phyloP scores from a whole-genome alignment of 2,888 invertebrate genomes.

The Noctuana brunneofusca region DNA sequence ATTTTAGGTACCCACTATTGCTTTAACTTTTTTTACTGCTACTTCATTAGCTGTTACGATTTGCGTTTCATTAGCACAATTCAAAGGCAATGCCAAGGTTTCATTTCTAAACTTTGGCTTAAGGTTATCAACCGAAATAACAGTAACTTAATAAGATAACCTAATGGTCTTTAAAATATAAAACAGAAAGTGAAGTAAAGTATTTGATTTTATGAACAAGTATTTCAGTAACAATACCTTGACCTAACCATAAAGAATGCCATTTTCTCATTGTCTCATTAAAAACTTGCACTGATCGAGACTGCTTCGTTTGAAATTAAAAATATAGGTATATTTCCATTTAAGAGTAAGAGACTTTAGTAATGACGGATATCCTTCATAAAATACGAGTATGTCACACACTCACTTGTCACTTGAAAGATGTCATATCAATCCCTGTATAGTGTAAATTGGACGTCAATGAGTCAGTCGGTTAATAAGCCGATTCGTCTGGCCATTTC shows the following conservation, averaged over 20 bases:
- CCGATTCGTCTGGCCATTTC: constrained; percentile 17
- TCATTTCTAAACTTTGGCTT: not conserved
- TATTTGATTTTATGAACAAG: too few species aligned
- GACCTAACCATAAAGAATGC: not conserved
- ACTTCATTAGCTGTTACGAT: not conserved
- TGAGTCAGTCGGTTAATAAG: constrained; percentile 24
- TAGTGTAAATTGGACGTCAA: constrained; percentile 25
- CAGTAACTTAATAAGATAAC: not conserved
- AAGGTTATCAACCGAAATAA: not conserved
- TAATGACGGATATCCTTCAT: constrained; percentile 11
- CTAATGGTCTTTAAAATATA: not conserved
- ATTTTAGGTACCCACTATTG: not conserved
- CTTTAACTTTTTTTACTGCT: not conserved
- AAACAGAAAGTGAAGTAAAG: not conserved
- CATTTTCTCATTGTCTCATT: too few species aligned
- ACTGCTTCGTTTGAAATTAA: not conserved
- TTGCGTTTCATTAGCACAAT: constrained; percentile 7
- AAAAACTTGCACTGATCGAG: too few species aligned
- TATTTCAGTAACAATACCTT: not conserved
- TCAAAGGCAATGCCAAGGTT: constrained; percentile 15
- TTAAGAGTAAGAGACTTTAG: not conserved
- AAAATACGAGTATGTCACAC: constrained; percentile 13
- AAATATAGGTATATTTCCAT: not conserved
- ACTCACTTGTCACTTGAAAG: not conserved
- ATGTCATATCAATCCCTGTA: constrained; percentile 17